A percentile compares a stretch with the other conserved stretches of the same genome.
Evolutionary conservation across 1,140 invertebrate species (phyloP).

Genomic region (Varroa destructor): DNA sequence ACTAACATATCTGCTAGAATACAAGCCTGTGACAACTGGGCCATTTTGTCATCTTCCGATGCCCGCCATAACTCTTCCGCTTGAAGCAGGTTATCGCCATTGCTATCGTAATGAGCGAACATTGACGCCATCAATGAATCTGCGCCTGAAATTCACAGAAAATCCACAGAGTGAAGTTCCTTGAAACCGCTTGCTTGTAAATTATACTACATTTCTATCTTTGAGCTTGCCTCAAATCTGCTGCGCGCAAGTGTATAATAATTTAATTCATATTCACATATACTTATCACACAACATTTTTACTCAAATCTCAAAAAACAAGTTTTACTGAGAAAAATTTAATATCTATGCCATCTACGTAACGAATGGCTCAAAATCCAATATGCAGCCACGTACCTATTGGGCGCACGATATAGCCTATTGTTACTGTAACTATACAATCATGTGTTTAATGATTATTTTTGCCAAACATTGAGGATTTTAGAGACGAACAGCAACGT

Average conservation of each 20-base stretch:
- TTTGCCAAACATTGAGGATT: no score
- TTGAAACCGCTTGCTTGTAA: background rate
- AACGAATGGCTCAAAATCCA: no score
- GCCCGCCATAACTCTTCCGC: conserved; percentile 53
- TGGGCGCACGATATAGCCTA: no score
- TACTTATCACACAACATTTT: no score
- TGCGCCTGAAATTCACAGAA: conserved; percentile 44
- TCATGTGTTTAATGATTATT: no score
- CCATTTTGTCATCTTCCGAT: conserved; percentile 51
- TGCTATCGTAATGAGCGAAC: conserved; percentile 62
- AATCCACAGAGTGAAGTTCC: background rate
- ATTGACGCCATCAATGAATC: conserved; percentile 60
- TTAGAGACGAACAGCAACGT: no score
- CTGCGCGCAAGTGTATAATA: background rate
- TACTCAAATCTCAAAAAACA: no score
- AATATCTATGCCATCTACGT: no score
- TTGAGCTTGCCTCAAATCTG: background rate
- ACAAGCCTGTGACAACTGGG: conserved; percentile 53
- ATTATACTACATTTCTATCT: background rate
- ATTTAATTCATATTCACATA: no score
- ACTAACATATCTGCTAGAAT: conserved; percentile 53
- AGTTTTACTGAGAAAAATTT: no score
- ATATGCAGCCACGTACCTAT: no score
- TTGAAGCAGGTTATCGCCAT: conserved; percentile 55
- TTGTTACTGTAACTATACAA: no score